Percentiles rank a stretch among this genome's conserved stretches.
These are phyloP conservation scores for Sorex araneus DNA, from an alignment of 2,113 vertebrate species.

Conservation along the genomic window DNA sequence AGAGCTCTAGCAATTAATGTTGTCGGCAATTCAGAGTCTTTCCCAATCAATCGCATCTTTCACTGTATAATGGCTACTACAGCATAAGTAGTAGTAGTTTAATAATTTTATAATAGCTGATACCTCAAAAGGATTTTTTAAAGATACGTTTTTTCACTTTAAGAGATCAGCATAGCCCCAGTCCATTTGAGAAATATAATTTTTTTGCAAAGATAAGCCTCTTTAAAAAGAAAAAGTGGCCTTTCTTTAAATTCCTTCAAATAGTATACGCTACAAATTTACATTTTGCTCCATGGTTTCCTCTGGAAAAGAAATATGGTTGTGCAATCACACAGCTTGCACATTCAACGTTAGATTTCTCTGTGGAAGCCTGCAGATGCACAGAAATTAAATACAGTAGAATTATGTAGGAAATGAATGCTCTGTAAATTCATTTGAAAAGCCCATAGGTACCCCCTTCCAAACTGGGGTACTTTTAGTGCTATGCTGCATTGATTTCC, in stretches of 20 bases:
- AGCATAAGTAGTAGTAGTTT: neutral
- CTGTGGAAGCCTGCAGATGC: constrained; percentile 77
- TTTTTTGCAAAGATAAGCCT: constrained; percentile 15
- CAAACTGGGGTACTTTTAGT: constrained; percentile 83
- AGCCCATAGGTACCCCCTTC: constrained; percentile 77
- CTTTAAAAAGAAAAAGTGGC: constrained; percentile 7
- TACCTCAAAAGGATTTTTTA: neutral
- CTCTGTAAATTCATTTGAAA: constrained; percentile 86
- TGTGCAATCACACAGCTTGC: constrained; percentile 67
- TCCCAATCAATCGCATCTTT: neutral
- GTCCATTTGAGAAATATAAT: constrained; percentile 24
- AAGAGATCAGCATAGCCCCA: constrained; percentile 7
- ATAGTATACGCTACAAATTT: constrained; percentile 61
- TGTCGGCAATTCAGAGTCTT: neutral
- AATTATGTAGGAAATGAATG: constrained; percentile 84
- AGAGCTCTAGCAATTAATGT: neutral
- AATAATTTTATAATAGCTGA: constrained; percentile 56
- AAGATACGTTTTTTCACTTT: neutral
- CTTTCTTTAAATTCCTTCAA: constrained; percentile 56
- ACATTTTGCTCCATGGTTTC: constrained; percentile 68
- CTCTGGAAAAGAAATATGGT: constrained; percentile 80
- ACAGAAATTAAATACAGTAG: constrained; percentile 82
- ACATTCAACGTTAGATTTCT: constrained; percentile 78
- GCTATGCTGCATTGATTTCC: constrained; percentile 88
- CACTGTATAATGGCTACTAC: neutral